phyloP scores from a whole-genome alignment of 1,140 invertebrate genomes.

The Ruditapes philippinarum region DNA sequence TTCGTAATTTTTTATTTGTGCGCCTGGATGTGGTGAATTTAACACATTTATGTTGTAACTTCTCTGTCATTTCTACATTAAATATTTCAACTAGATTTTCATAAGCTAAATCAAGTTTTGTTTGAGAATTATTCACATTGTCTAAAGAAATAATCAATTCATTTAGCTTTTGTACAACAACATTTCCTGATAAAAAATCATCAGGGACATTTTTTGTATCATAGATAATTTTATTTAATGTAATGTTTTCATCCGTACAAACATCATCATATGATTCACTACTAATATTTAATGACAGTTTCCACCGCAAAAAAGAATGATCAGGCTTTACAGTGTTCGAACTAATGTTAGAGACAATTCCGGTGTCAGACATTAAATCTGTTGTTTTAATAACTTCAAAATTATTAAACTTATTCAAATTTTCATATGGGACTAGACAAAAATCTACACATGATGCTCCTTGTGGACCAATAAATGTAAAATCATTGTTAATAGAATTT shows the following conservation, averaged over 20 bases:
- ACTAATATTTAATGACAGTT: neutral
- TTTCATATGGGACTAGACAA: constrained; percentile 16
- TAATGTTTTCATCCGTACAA: neutral
- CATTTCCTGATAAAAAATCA: constrained; percentile 6
- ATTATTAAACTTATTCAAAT: neutral
- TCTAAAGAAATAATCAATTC: neutral
- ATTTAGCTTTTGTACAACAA: constrained; percentile 4
- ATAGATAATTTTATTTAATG: neutral
- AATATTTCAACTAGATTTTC: neutral
- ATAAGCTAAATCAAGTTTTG: neutral
- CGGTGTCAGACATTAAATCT: neutral
- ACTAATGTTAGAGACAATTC: neutral
- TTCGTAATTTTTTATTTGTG: neutral
- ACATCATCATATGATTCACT: neutral
- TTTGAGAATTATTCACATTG: neutral
- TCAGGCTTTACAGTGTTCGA: neutral
- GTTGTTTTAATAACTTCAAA: neutral
- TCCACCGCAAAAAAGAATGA: constrained; percentile 42
- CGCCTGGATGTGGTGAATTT: neutral
- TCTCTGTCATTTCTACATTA: neutral
- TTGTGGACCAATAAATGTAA: constrained; percentile 11
- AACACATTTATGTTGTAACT: neutral
- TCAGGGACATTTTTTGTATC: neutral
- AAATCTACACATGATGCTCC: constrained; percentile 22
- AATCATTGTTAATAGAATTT: constrained; percentile 12